A percentile compares a stretch with the other conserved stretches of the same genome.
Evolutionary conservation across 2,113 vertebrate species (phyloP).

Genomic region (Grammomys dolichurus): DNA sequence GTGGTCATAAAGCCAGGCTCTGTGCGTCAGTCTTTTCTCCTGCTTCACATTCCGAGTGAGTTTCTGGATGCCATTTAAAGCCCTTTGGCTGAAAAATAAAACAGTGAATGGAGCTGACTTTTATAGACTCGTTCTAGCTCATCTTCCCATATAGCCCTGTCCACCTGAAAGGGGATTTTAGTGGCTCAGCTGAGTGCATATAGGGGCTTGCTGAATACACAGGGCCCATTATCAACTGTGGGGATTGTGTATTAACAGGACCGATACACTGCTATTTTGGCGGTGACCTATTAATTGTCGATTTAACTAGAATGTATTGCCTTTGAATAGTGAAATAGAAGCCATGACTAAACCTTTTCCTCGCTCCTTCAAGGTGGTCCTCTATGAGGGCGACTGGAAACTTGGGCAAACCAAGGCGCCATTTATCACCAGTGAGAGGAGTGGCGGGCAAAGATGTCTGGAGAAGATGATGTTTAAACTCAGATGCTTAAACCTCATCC

Average conservation of each 20-base stretch:
- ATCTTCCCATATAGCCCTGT: slow-evolving; percentile 96
- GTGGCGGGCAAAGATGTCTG: slow-evolving; percentile 73
- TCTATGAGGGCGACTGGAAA: slow-evolving; percentile 87
- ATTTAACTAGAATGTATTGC: slow-evolving; percentile 96
- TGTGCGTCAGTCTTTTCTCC: slow-evolving; percentile 92
- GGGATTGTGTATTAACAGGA: slow-evolving; percentile 90
- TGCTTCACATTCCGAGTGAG: slow-evolving; percentile 93
- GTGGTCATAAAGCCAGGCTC: slow-evolving; percentile 89
- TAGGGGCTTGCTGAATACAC: slow-evolving; percentile 90
- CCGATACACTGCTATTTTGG: slow-evolving; percentile 89
- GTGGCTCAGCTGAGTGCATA: slow-evolving; percentile 92
- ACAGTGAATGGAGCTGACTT: slow-evolving; percentile 98
- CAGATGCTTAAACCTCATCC: slow-evolving; percentile 61
- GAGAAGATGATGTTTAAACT: slow-evolving; percentile 45
- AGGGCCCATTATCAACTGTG: slow-evolving; percentile 88
- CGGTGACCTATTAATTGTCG: slow-evolving; percentile 98
- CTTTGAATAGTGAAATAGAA: slow-evolving; percentile 93
- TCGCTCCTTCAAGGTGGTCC: slow-evolving; percentile 93
- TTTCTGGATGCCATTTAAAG: slow-evolving; percentile 91
- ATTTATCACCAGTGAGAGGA: slow-evolving; percentile 89
- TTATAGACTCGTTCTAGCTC: slow-evolving; percentile 99
- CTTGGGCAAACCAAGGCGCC: slow-evolving; percentile 94
- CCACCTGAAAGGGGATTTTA: slow-evolving; percentile 95
- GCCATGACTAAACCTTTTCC: slow-evolving; percentile 96
- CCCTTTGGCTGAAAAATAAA: slow-evolving; percentile 96